phyloP scores from a whole-genome alignment of 2,888 invertebrate genomes.

The Lochmaea crataegi region DNA sequence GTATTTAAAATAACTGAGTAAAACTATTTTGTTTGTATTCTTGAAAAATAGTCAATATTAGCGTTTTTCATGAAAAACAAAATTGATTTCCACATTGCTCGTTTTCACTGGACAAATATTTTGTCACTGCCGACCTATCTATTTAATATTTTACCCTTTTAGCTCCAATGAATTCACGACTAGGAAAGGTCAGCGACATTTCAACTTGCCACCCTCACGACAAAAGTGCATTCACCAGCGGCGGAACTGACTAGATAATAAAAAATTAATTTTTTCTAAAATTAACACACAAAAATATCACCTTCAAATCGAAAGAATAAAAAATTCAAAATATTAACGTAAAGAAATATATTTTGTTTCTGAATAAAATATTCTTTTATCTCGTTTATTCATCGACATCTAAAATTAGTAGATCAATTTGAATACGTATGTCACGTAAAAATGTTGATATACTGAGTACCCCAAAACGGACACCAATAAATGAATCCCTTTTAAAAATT shows the following conservation, averaged over 20 bases:
- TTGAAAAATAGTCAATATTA: background rate
- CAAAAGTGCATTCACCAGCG: conserved; percentile 14
- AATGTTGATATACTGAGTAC: no score
- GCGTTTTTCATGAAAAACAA: background rate
- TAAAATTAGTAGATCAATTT: no score
- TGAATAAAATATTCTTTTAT: no score
- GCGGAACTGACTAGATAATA: conserved; percentile 9
- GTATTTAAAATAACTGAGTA: no score
- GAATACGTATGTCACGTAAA: no score
- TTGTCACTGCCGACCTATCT: conserved; percentile 3
- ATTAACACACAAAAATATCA: background rate
- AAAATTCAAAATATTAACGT: no score
- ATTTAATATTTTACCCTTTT: conserved; percentile 1
- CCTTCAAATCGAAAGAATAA: background rate
- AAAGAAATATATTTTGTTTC: no score
- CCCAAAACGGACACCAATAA: no score
- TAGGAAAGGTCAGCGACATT: conserved; percentile 18
- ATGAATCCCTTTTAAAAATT: no score
- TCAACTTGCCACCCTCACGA: conserved; percentile 3
- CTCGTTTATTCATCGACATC: no score
- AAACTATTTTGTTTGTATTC: conserved; percentile 1
- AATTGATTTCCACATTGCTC: background rate
- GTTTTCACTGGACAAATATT: background rate
- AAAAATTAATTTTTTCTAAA: background rate
- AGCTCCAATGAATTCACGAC: conserved; percentile 1